Evolutionary conservation across 2,797 vertebrate genomes (phyloP).

Genomic region (Parauchenoglanis ngamensis): DNA sequence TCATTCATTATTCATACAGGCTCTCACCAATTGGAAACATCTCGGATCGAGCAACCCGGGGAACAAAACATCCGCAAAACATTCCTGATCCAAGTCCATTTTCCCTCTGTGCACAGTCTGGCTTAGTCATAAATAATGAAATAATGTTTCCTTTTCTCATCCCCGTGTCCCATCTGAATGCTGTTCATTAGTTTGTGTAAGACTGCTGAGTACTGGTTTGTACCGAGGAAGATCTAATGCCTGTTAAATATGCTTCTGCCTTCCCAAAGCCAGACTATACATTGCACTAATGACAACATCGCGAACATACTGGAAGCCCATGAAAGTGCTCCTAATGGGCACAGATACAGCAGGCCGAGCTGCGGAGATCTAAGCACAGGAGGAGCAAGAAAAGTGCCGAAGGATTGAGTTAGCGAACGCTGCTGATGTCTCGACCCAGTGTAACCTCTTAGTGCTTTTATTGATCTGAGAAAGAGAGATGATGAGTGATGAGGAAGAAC

Average conservation of each 20-base stretch:
- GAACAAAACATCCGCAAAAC: conserved; percentile 43
- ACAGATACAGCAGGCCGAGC: conserved; percentile 27
- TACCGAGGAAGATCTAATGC: conserved; percentile 11
- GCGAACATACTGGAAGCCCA: conserved; percentile 25
- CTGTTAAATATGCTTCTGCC: background rate
- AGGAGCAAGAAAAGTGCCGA: conserved; percentile 26
- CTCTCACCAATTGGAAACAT: conserved; percentile 43
- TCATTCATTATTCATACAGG: conserved; percentile 57
- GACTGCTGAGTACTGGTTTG: background rate
- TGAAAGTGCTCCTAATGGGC: conserved; percentile 48
- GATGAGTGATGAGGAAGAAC: conserved; percentile 9
- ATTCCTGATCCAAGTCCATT: conserved; percentile 31
- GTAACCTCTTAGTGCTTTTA: conserved; percentile 54
- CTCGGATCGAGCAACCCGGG: conserved; percentile 25
- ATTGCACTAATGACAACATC: conserved; percentile 24
- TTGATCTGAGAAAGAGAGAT: conserved; percentile 41
- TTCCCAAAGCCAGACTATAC: conserved; percentile 1
- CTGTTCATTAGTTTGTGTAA: background rate
- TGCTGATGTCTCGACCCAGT: conserved; percentile 54
- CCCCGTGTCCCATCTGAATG: background rate
- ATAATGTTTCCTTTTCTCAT: background rate
- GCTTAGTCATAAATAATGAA: conserved; percentile 33
- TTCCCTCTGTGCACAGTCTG: background rate
- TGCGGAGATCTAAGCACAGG: conserved; percentile 24
- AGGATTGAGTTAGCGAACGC: conserved; percentile 48